Evolutionary conservation across 2,113 vertebrate genomes (phyloP).

Genomic region (Delphinapterus leucas): DNA sequence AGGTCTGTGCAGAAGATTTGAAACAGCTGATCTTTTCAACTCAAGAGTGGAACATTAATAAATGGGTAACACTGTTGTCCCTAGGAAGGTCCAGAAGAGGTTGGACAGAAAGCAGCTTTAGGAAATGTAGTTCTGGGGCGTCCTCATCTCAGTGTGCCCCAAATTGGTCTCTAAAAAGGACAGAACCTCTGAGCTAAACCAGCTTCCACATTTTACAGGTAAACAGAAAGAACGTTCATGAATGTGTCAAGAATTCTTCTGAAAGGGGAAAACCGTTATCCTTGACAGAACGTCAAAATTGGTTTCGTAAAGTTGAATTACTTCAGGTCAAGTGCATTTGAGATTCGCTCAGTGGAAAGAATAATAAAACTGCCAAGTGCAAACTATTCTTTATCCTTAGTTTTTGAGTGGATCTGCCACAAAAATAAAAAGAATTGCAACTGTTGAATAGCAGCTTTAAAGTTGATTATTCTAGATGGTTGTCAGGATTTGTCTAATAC

Average conservation of each 20-base stretch:
- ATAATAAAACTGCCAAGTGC: neutral
- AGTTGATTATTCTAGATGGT: neutral
- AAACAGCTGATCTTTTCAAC: neutral
- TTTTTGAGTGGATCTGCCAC: neutral
- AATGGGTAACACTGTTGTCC: neutral
- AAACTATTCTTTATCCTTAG: neutral
- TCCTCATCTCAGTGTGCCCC: neutral
- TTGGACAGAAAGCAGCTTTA: neutral
- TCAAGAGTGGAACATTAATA: neutral
- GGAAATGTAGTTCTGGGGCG: neutral
- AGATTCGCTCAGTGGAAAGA: neutral
- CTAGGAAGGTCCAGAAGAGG: neutral
- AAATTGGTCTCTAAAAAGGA: neutral
- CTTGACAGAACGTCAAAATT: constrained; percentile 25
- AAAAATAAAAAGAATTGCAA: neutral
- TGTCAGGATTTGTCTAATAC: neutral
- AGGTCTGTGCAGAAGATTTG: neutral
- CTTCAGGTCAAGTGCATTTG: constrained; percentile 36
- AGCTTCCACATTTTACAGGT: constrained; percentile 11
- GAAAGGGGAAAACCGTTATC: constrained; percentile 1
- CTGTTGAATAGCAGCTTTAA: neutral
- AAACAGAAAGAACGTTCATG: neutral
- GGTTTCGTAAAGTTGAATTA: constrained; percentile 27
- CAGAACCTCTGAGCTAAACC: neutral
- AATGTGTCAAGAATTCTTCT: constrained; percentile 34